phyloP scores from a whole-genome alignment of 2,888 invertebrate species.

The Dicyrtoma fusca region DNA sequence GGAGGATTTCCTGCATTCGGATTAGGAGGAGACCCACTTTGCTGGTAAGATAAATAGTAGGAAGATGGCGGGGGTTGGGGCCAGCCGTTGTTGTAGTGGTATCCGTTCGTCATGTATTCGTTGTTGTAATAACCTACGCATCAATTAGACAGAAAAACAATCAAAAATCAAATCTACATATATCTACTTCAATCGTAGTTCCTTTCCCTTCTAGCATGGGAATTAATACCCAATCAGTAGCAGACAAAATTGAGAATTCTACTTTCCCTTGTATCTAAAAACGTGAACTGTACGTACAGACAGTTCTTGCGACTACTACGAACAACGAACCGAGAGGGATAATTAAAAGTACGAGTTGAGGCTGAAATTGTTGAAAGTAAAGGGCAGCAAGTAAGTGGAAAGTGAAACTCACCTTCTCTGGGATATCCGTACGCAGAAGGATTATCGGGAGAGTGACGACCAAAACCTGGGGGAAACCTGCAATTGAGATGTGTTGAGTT shows the following conservation, averaged over 20 bases:
- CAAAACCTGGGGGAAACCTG: slow-evolving; percentile 47
- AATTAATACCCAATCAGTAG: too few relatives aligned
- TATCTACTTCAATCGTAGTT: too few relatives aligned
- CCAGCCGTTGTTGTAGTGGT: slow-evolving; percentile 47
- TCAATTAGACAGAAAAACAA: too few relatives aligned
- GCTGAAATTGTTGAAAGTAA: not conserved
- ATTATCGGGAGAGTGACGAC: slow-evolving; percentile 45
- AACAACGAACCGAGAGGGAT: too few relatives aligned
- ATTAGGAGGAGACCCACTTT: slow-evolving; percentile 41
- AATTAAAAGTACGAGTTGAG: not conserved
- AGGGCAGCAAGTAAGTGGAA: not conserved
- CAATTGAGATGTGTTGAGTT: slow-evolving; percentile 8
- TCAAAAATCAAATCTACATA: too few relatives aligned
- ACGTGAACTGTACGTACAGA: too few relatives aligned
- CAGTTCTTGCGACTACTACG: too few relatives aligned
- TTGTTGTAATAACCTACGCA: slow-evolving; percentile 45
- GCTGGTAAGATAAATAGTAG: slow-evolving; percentile 45
- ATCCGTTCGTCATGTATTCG: slow-evolving; percentile 49
- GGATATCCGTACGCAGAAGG: slow-evolving; percentile 42
- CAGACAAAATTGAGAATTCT: too few relatives aligned
- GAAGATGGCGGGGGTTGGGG: slow-evolving; percentile 43
- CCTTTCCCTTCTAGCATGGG: too few relatives aligned
- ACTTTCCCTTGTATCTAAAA: too few relatives aligned
- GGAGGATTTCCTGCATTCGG: slow-evolving; percentile 10
- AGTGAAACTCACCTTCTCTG: slow-evolving; percentile 40